Evolutionary conservation across 2,113 vertebrate species (phyloP).

Genomic region (Salvelinus sp.): DNA sequence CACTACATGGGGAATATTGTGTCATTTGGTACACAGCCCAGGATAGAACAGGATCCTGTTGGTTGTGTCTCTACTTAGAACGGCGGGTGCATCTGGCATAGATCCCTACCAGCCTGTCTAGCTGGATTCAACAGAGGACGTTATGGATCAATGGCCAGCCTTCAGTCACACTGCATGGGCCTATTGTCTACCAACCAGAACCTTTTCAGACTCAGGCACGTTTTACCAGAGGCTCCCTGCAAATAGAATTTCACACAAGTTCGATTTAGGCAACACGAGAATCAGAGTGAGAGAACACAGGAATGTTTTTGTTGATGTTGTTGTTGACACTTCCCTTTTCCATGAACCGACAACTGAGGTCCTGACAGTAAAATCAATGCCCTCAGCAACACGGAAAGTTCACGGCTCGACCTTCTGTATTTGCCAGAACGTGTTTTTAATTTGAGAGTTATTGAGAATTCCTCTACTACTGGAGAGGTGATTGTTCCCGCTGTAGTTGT

Average conservation of each 20-base stretch:
- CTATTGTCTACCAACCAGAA: neutral
- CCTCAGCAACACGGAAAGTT: neutral
- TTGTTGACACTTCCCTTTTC: neutral
- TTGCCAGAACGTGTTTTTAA: neutral
- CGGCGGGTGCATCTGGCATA: neutral
- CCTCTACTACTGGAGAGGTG: neutral
- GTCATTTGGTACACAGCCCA: no score
- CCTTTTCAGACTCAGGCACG: neutral
- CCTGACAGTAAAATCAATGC: constrained; percentile 7
- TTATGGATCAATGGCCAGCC: constrained; percentile 9
- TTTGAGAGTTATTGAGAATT: neutral
- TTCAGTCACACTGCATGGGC: neutral
- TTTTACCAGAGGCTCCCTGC: neutral
- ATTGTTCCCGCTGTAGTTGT: neutral
- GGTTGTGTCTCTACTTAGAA: neutral
- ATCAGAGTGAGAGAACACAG: neutral
- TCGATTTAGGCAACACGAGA: neutral
- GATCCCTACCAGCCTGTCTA: neutral
- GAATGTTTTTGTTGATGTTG: neutral
- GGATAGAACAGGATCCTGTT: neutral
- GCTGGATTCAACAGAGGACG: neutral
- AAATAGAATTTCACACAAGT: neutral
- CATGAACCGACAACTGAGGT: neutral
- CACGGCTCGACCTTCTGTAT: neutral
- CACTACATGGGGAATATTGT: no score